A percentile compares a stretch with the other conserved stretches of the same genome.
Conservation (phyloP, 2,888 invertebrate species). For the Epirrhoe alternata region DNA sequence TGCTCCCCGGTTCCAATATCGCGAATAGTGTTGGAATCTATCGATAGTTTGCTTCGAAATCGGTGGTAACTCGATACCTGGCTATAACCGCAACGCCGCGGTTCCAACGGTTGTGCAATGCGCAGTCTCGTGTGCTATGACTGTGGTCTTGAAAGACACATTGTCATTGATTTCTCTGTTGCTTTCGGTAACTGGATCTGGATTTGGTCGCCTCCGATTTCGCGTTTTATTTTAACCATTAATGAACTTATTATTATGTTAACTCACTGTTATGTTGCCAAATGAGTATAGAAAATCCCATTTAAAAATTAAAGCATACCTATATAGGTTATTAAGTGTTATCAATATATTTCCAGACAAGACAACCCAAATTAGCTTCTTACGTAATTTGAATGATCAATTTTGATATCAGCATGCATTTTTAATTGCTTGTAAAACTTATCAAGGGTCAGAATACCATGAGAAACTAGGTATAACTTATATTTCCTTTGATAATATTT, state of each 20-base stretch:
- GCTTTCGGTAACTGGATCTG: constrained; percentile 16
- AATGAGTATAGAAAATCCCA: background rate
- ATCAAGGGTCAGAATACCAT: constrained; percentile 40
- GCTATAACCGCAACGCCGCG: constrained; percentile 67
- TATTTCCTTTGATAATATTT: constrained; percentile 31
- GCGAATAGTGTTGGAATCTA: constrained; percentile 19
- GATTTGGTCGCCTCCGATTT: constrained; percentile 5
- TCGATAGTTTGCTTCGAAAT: constrained; percentile 35
- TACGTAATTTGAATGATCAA: background rate
- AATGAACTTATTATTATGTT: too few species aligned
- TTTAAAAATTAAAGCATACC: too few species aligned
- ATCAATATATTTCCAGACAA: background rate
- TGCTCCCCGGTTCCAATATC: background rate
- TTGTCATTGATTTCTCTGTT: constrained; percentile 22
- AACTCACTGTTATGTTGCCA: background rate
- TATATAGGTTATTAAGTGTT: too few species aligned
- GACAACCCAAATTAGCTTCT: background rate
- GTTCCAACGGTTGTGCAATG: constrained; percentile 71
- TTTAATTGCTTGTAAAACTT: constrained; percentile 10
- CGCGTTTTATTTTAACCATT: background rate
- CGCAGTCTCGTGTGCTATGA: constrained; percentile 54
- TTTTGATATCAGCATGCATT: background rate
- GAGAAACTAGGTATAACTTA: constrained; percentile 39
- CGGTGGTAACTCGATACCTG: constrained; percentile 41
- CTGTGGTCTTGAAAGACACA: constrained; percentile 45